phyloP scores from a whole-genome alignment of 2,113 vertebrate genomes.

The Leuciscus idus region DNA sequence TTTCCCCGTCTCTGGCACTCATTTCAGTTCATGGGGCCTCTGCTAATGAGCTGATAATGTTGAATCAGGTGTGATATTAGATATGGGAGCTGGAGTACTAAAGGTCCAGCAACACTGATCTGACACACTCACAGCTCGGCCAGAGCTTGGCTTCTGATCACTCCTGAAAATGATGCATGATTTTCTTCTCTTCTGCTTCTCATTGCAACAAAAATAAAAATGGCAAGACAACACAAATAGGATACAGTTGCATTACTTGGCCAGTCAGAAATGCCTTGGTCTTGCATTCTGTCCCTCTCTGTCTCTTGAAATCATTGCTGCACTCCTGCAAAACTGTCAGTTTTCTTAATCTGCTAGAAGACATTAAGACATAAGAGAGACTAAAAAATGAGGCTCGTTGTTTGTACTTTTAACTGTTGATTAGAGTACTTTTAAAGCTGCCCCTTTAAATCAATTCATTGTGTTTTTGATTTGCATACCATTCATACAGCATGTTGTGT shows the following conservation, averaged over 20 bases:
- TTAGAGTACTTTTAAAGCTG: constrained; percentile 1
- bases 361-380: neutral
- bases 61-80: constrained; percentile 20
- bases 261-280: constrained; percentile 12
- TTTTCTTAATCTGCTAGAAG: constrained; percentile 5
- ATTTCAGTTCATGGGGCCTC: neutral
- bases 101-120: neutral
- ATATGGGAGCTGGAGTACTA: neutral
- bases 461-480: neutral
- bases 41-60: constrained; percentile 11
- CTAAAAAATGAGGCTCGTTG: neutral
- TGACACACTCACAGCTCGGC: neutral
- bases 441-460: neutral
- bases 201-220: neutral
- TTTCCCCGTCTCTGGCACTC: neutral
- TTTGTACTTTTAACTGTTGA: neutral
- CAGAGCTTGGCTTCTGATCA: neutral
- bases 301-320: neutral
- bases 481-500: neutral
- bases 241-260: neutral
- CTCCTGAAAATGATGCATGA: neutral
- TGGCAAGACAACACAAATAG: constrained; percentile 9
- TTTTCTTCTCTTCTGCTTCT: neutral
- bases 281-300: neutral
- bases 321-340: neutral